phyloP scores from a whole-genome alignment of 2,113 vertebrate genomes.

The Periophthalmodon schlosseri region DNA sequence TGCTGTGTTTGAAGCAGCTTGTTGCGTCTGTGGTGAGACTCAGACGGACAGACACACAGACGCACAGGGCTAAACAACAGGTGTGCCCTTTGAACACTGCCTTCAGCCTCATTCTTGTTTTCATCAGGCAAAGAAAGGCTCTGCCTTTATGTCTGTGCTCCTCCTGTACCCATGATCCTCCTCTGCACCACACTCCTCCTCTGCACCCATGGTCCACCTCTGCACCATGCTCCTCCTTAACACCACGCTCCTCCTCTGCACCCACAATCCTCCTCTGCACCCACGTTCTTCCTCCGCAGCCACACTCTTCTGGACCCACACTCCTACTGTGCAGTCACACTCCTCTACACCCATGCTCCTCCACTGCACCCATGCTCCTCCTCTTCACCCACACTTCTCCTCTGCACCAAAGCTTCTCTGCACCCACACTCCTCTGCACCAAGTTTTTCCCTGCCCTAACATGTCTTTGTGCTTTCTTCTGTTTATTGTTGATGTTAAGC shows the following conservation, averaged over 20 bases:
- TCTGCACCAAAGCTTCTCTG: no score
- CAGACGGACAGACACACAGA: conserved; percentile 56
- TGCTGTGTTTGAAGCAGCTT: conserved; percentile 73
- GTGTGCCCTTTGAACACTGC: conserved; percentile 77
- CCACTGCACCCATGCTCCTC: no score
- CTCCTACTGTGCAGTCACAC: no score
- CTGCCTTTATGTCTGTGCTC: conserved; percentile 22
- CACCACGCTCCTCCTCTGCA: no score
- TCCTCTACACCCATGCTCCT: no score
- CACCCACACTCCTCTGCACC: no score
- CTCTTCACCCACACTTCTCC: no score
- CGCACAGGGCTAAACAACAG: conserved; percentile 77
- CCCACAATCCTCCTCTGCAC: no score
- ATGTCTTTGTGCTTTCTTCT: not conserved
- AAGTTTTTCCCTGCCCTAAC: no score
- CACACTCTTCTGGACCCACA: no score
- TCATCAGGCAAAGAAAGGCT: conserved; percentile 77
- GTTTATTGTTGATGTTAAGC: no score
- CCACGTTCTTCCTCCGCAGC: no score
- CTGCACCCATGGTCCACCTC: not conserved
- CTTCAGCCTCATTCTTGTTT: conserved; percentile 75
- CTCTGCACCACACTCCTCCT: not conserved
- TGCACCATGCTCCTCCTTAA: not conserved
- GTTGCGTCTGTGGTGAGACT: conserved; percentile 71
- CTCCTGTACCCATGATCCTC: not conserved